phyloP scores from a whole-genome alignment of 2,113 vertebrate genomes.

The Hepsetus odoe region DNA sequence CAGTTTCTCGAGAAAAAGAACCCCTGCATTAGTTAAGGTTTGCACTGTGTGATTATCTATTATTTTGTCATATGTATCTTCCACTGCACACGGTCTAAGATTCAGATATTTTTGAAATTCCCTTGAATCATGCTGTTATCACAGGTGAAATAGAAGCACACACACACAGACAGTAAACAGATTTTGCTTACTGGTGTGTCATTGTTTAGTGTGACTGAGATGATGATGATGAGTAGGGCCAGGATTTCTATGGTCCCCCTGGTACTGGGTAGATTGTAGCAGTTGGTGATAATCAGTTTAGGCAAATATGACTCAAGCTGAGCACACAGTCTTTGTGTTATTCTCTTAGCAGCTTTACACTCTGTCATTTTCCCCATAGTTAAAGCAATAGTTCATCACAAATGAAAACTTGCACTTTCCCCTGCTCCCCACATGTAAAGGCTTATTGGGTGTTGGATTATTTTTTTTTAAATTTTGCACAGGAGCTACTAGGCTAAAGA shows the following conservation, averaged over 20 bases:
- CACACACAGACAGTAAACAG: not conserved
- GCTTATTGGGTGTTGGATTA: not conserved
- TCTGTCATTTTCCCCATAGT: slow-evolving; percentile 16
- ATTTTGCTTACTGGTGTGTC: slow-evolving; percentile 10
- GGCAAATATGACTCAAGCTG: slow-evolving; percentile 38
- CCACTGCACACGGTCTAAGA: not conserved
- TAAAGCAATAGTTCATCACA: not conserved
- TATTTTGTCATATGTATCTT: slow-evolving; percentile 15
- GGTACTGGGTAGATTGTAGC: slow-evolving; percentile 19
- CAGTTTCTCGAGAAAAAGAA: slow-evolving; percentile 30
- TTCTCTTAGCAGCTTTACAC: slow-evolving; percentile 13
- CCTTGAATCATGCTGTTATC: slow-evolving; percentile 18
- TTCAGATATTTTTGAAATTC: slow-evolving; percentile 13
- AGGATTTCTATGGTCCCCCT: slow-evolving; percentile 37
- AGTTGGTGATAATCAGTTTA: slow-evolving; percentile 42
- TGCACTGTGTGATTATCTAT: slow-evolving; percentile 20
- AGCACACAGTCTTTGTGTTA: slow-evolving; percentile 38
- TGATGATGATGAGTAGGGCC: not conserved
- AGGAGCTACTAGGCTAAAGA: too few relatives aligned
- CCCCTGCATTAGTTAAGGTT: slow-evolving; percentile 6
- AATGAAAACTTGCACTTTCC: not conserved
- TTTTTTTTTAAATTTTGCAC: not conserved
- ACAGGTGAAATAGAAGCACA: slow-evolving; percentile 13
- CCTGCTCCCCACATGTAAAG: not conserved
- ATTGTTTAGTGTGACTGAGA: slow-evolving; percentile 29